Percentiles rank a stretch among this genome's conserved stretches.
These are phyloP conservation scores for Caenorhabditis doughertyi DNA, from an alignment of 2,888 invertebrate genomes.

Conservation along the genomic window DNA sequence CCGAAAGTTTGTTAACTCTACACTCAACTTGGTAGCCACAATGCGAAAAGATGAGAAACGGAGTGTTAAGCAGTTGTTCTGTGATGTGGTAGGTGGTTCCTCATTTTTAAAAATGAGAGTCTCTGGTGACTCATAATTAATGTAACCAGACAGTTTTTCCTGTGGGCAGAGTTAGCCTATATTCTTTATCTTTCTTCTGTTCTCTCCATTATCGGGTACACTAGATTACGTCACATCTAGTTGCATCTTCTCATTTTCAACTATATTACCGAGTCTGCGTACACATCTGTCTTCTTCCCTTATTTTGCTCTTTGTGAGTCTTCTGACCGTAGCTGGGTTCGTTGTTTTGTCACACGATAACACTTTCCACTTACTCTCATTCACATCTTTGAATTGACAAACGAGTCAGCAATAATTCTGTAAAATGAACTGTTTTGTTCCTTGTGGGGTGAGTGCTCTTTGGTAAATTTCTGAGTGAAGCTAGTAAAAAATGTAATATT, in stretches of 20 bases:
- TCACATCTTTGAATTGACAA: too few species aligned
- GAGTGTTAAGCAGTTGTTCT: constrained; percentile 43
- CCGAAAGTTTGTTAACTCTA: constrained; percentile 52
- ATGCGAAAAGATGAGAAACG: constrained; percentile 48
- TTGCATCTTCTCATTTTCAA: background rate
- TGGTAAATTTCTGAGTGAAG: background rate
- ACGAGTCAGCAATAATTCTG: too few species aligned
- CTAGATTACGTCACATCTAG: constrained; percentile 22
- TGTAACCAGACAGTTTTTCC: too few species aligned
- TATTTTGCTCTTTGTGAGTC: background rate
- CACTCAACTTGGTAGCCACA: constrained; percentile 25
- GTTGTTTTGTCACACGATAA: too few species aligned
- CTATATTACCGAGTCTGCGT: too few species aligned
- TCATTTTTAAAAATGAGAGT: background rate
- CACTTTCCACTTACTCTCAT: too few species aligned
- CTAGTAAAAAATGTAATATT: background rate
- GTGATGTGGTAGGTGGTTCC: constrained; percentile 53
- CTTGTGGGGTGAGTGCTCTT: background rate
- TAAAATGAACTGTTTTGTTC: too few species aligned
- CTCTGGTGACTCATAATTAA: too few species aligned
- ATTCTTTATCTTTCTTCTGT: background rate
- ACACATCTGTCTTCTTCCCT: background rate
- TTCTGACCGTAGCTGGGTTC: too few species aligned
- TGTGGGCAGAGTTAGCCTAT: too few species aligned
- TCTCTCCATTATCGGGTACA: background rate